Base-by-base conservation (phyloP, 2,797 vertebrate genomes). In the Falco berigora region DNA sequence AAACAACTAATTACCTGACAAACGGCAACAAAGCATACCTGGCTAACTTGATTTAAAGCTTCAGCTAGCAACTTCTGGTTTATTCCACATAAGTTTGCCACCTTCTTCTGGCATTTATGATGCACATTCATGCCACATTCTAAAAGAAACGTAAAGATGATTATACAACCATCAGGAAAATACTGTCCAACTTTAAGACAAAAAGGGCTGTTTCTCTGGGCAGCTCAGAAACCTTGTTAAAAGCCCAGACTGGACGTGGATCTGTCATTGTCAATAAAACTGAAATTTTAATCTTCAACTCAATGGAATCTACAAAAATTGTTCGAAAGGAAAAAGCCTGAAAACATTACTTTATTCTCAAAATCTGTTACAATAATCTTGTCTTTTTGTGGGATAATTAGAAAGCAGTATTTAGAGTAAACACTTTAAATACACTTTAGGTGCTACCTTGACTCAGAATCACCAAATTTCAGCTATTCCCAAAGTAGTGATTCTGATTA, bases 51-150 rank as follows among this genome's bases (percentile, higher is more conserved):
- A 96, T 96, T 98, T 95, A 99, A 98, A 58, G 99, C 99, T 97
- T 99, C 99, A 10, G 99, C 98, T 97, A 99, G 97, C 61, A 99
- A 97, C 97, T 99, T 99, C 98, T 99, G 99, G 97, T 99, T 99
- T 98, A 99, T 99, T 90, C 99, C 99, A 71, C 99, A 99, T 63
- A 99, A 97, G 97, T 99, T 99, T 93, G 98, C 99, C 94, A 99
- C 99, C 98, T 99, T 99, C 20, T 63, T 97, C 97, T 99, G 98
- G 97, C 99, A 99, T 96, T 99, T 98, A 89, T 98, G 98, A 71
- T 99, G 99, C 36, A 99, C 98, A 1, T 99, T 99, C 99, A 99
- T 99, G 86, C 81, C 97, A 88, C 99, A 99, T 11, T 99, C 99
- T 99, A 82, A 52, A 63, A 77, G 85, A 88, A 95, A 67, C 3